Evolutionary conservation across 2,888 invertebrate genomes (phyloP), one percentile per base, ranked within the genome.

Genomic region (Xanthia togata): DNA sequence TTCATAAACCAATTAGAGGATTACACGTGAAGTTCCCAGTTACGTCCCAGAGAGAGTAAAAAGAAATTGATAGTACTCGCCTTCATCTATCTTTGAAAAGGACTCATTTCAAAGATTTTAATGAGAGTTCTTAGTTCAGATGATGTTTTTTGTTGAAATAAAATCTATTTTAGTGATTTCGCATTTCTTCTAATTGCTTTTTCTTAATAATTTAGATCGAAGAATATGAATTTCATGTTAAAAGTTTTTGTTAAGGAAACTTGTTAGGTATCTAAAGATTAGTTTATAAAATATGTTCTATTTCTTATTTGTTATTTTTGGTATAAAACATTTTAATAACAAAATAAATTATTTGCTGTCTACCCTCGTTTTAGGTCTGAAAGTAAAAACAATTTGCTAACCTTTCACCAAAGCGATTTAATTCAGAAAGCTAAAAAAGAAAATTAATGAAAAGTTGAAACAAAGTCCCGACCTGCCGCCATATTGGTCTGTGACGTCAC

Each of bases 101-200:
- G 62, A 82, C 70, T 82, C 82, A 85, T 83, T 83, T 83, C 83
- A 85, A 82, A 73, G 78, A 73, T 86, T 83, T 83, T 83, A 83
- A 83, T 83, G 73, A 85, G 78, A 86, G 64, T 73, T 83, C 86
- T 82, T 82, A 60, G 50, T 53, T 57, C 62, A 47, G 60, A 73
- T 85, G 63, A 68, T 6, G 17, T 65, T 72, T 78, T 73, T 76
- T 65, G 71, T 65, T 82, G 59, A 85, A 76, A 85, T 68, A 50
- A 77, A 86, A 77, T 60, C 50, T 83, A 70, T 70, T 77, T 55
- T 11, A 41, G 47, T 59, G 65, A 73, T 59, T 41, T 59, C 77
- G 70, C 72, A 70, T 83, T 85, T 70, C 26, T 26, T 63, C 20
- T 55, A 50, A 77, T 35, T 73, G 57, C n/a, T 50, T 62, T 68